phyloP scores from a whole-genome alignment of 2,888 invertebrate genomes.

The Perizoma affinitatum region DNA sequence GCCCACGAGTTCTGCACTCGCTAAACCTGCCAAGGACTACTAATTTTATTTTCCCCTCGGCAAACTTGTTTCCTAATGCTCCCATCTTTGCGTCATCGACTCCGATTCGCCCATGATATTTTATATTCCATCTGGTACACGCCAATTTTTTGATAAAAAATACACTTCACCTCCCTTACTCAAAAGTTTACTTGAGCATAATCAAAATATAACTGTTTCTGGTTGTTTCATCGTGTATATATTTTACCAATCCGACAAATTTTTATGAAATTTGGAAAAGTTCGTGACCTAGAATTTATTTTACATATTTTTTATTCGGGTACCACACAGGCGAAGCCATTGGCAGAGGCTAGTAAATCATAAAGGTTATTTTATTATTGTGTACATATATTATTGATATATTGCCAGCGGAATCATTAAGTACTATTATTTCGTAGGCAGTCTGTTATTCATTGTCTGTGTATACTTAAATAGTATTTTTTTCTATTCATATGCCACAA shows the following conservation, averaged over 20 bases:
- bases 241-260: too few relatives aligned
- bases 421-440: constrained; percentile 7
- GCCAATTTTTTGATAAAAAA: constrained; percentile 24
- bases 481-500: constrained; percentile 33
- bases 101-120: constrained; percentile 24
- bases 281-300: too few relatives aligned
- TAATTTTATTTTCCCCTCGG: constrained; percentile 70
- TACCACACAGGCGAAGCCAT: too few relatives aligned
- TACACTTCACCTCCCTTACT: constrained; percentile 1
- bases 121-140: constrained; percentile 29
- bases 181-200: too few relatives aligned
- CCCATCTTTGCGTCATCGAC: constrained; percentile 49
- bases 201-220: too few relatives aligned
- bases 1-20: constrained; percentile 63
- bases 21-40: constrained; percentile 69
- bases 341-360: neutral
- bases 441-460: constrained; percentile 32
- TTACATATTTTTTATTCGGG: too few relatives aligned
- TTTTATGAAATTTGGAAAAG: too few relatives aligned
- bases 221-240: too few relatives aligned
- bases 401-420: constrained; percentile 3
- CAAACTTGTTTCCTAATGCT: constrained; percentile 70
- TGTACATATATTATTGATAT: neutral
- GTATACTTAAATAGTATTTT: constrained; percentile 19
- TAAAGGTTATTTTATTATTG: neutral